phyloP scores from a whole-genome alignment of 1,140 invertebrate genomes.

The Periplaneta americana region DNA sequence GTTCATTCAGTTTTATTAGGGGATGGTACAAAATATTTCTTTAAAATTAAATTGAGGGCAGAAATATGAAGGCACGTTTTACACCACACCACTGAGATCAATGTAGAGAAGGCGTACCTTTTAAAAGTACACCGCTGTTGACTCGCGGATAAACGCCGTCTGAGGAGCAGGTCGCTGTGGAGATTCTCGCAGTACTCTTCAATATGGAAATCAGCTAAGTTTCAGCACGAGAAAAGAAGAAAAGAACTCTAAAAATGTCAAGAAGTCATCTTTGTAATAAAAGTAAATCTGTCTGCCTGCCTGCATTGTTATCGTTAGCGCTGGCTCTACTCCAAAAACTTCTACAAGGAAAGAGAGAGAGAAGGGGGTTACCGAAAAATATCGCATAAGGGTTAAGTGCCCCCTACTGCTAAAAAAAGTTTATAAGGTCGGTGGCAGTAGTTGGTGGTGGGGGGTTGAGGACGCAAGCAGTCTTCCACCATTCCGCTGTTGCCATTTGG shows the following conservation, averaged over 20 bases:
- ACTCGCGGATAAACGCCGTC: too few species aligned
- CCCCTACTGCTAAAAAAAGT: neutral
- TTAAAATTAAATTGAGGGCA: too few species aligned
- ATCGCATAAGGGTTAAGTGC: neutral
- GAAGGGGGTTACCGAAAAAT: neutral
- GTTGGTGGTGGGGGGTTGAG: neutral
- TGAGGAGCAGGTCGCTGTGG: too few species aligned
- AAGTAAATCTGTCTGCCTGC: neutral
- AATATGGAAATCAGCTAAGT: neutral
- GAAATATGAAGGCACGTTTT: too few species aligned
- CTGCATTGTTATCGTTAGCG: neutral
- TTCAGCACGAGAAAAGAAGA: neutral
- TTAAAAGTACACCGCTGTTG: too few species aligned
- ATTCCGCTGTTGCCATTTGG: neutral
- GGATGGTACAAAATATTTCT: too few species aligned
- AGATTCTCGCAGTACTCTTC: neutral
- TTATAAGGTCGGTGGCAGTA: neutral
- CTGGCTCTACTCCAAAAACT: neutral
- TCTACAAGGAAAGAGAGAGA: neutral
- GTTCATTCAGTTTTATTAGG: too few species aligned
- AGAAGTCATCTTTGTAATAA: neutral
- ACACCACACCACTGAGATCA: too few species aligned
- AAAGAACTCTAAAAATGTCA: neutral
- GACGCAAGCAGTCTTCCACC: neutral
- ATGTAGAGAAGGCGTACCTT: too few species aligned